Evolutionary conservation across 2,113 vertebrate genomes (phyloP), one percentile per base, ranked within the genome.

Genomic region (Odontophorus gujanensis): DNA sequence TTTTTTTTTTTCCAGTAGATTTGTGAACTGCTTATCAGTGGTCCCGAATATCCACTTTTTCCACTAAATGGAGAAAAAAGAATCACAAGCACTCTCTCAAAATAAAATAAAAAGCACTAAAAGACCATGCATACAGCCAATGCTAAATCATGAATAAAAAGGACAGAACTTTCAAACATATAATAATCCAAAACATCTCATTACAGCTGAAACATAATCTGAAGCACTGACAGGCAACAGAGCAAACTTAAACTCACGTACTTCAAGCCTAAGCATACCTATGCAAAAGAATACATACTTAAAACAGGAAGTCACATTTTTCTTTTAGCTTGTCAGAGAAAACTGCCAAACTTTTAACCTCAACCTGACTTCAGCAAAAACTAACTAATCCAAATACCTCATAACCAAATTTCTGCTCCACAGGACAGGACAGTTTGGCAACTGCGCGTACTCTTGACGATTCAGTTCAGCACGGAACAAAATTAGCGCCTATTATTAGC

Each of bases 241-340:
- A 87, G 67, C 24, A n/a, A 78, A 71, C 14, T 32, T 57, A 40
- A 40, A 13, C n/a, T 76, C 59, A 38, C 3, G 32, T 25, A 12
- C 24, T 58, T 81, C 78, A 87, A 62, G 30, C 15, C 84, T 89
- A 75, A 13, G 50, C 53, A 38, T 25, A 40, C 38, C 36, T 36
- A 32, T 14, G 11, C 30, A 81, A 81, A 91, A 80, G 45, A 9
- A 51, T 0, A 0, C 8, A 14, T 0, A 1, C 21, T 75, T 71
- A 85, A 76, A 80, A 84, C 6, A 5, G 7, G 6, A 40, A 38
- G 14, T 11, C 34, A 28, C 25, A 9, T 51, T 42, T 82, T 55
- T 40, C 17, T 91, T 90, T 72, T 71, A 84, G 42, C 16, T 28
- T 76, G 12, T 20, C 1, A 32, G 9, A 91, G 42, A 38, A 84